phyloP scores from a whole-genome alignment of 2,888 invertebrate genomes.

The Gisinianus flammeolus region DNA sequence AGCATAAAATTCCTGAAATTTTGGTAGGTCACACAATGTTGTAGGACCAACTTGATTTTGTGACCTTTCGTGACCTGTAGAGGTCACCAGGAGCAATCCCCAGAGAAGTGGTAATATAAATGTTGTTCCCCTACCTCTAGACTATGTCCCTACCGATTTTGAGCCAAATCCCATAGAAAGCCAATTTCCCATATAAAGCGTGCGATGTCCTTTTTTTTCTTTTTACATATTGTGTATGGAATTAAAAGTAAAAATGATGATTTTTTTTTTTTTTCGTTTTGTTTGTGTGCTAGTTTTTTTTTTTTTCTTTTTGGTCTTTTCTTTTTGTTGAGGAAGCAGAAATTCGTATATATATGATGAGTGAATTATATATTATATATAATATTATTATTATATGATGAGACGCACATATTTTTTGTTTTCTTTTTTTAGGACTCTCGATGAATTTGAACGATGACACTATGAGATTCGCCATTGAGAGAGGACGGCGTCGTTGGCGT shows the following conservation, averaged over 20 bases:
- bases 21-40: no score
- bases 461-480: constrained; percentile 52
- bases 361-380: neutral
- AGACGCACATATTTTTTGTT: neutral
- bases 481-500: constrained; percentile 57
- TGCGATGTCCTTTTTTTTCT: no score
- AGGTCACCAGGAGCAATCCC: no score
- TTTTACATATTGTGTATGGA: neutral
- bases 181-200: no score
- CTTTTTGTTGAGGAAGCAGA: neutral
- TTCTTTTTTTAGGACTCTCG: constrained; percentile 36
- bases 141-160: no score
- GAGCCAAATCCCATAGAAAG: no score
- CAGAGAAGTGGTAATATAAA: no score
- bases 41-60: no score
- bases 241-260: neutral
- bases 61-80: no score
- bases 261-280: neutral
- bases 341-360: neutral
- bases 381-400: neutral
- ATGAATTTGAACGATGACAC: constrained; percentile 56
- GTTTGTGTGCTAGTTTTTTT: neutral
- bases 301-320: neutral
- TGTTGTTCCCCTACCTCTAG: no score
- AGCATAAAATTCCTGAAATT: no score